Base-by-base conservation (phyloP, 1,140 invertebrate species). In the Linepithema humile region DNA sequence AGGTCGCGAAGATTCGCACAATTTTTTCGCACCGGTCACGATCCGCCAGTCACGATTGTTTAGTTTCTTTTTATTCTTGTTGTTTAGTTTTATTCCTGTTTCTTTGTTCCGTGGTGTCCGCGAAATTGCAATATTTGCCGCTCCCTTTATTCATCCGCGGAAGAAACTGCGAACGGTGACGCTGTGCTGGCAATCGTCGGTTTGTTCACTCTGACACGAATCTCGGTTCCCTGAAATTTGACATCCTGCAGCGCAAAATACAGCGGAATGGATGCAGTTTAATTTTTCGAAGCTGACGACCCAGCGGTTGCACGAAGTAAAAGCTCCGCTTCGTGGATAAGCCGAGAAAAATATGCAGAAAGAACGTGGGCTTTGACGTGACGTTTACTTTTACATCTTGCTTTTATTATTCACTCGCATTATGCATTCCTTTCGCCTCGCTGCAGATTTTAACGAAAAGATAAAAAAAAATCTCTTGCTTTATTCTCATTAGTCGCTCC, bases 321-420 rank as follows among this genome's bases (percentile, higher is more conserved):
- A 70, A 70, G 23, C 23, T 40, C 17, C n/a, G 23, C 32, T n/a
- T 2, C 29, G 32, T 64, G 75, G 38, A 64, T 48, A 64, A 75
- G 32, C 45, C 17, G 45, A 53, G 62, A 55, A 69, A 80, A 80
- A 55, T 70, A 80, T 70, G 69, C 48, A 55, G 26, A 55, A 70
- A 70, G 75, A 55, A 80, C 17, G 48, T 26, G 35, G 45, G 45
- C 62, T 67, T 53, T 78, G 59, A 77, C 32, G n/a, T 20, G 64
- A 70, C 75, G 75, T 80, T 70, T 48, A 80, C 23, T 43, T 57
- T 12, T 67, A 26, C 32, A 20, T 40, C 23, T 12, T 10, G 50
- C 64, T 70, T 80, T 80, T 55, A 55, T 70, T 80, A 80, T 80
- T 69, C 75, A 32, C 48, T 80, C 23, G 38, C 67, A 80, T 80